Evolutionary conservation across 2,797 vertebrate species (phyloP), one percentile per base, ranked within the genome.

Genomic region (Lepus townsendii): DNA sequence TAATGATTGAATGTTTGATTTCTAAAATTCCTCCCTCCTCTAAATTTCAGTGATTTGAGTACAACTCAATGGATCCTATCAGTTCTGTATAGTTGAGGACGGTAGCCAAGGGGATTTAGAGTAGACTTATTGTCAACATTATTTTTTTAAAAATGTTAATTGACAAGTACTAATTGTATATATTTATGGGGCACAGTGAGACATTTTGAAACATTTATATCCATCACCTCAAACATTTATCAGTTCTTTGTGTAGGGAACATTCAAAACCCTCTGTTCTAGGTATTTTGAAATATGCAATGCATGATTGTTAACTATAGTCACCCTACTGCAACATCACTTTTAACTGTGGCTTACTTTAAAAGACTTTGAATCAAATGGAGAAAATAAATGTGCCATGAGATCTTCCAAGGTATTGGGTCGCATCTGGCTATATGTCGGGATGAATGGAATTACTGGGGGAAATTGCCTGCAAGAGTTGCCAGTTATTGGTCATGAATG

Each of bases 321-420:
- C 22, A 42, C 35, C 35, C 12, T 38, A 42, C 22, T 47, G 80
- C 87, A 89, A 26, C 22, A 27, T 71, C 4, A 24, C 75, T 72
- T 94, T 92, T 83, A 50, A 92, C 32, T 88, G 30, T 77, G 50
- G 12, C 71, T 95, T 87, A 78, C 79, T 88, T 95, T 88, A 35
- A 78, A 89, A 69, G 79, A 6, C 57, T 77, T 66, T 35, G 22
- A 57, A 30, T 66, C 35, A 63, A 73, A 95, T 47, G 3, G 92
- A 90, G 65, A 80, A 47, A 91, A 89, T 77, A 78, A 85, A 83
- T 86, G 85, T 66, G 82, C 27, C 1, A 14, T 57, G 79, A 93
- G 60, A 69, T 83, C 73, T 94, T 80, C 75, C 71, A 88, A 14
- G 42, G 54, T 80, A 47, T 94, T 76, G 69, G 75, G 65, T 65